These are phyloP conservation scores for Eupsilia transversa DNA, from an alignment of 2,888 invertebrate species.

Conservation along the genomic window DNA sequence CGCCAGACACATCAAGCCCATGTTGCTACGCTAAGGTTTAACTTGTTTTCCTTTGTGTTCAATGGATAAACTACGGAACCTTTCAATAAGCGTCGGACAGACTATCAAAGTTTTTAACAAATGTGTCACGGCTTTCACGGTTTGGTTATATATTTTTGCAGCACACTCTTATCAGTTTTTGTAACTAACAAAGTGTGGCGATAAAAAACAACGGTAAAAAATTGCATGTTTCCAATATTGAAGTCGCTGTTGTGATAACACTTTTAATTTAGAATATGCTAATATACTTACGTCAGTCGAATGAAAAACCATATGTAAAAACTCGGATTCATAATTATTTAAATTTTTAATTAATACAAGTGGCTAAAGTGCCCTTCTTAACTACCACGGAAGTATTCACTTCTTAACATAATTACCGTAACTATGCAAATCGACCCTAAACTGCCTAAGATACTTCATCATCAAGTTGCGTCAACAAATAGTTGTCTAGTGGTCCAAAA, in stretches of 20 bases:
- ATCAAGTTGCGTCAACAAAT: slow-evolving; percentile 63
- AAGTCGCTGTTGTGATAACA: slow-evolving; percentile 29
- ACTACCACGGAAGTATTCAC: slow-evolving; percentile 38
- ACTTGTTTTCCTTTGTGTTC: not conserved
- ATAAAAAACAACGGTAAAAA: slow-evolving; percentile 29
- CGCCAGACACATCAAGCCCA: not conserved
- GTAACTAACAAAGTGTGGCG: slow-evolving; percentile 23
- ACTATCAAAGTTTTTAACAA: slow-evolving; percentile 34
- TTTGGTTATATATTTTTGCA: slow-evolving; percentile 29
- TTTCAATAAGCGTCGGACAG: not conserved
- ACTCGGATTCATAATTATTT: not conserved
- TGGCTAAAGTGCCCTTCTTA: slow-evolving; percentile 2
- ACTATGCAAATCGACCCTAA: slow-evolving; percentile 63
- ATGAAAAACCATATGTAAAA: not conserved
- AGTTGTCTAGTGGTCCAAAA: slow-evolving; percentile 61
- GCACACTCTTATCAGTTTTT: slow-evolving; percentile 46
- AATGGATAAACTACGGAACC: slow-evolving; percentile 9
- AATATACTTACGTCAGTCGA: not conserved
- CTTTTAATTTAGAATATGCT: slow-evolving; percentile 27
- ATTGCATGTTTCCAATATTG: slow-evolving; percentile 19
- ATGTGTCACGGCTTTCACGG: slow-evolving; percentile 9
- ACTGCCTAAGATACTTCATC: slow-evolving; percentile 53
- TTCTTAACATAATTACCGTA: slow-evolving; percentile 52
- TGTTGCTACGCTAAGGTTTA: not conserved
- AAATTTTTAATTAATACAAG: not conserved